phyloP scores from a whole-genome alignment of 2,797 vertebrate species.

The Menidia menidia region DNA sequence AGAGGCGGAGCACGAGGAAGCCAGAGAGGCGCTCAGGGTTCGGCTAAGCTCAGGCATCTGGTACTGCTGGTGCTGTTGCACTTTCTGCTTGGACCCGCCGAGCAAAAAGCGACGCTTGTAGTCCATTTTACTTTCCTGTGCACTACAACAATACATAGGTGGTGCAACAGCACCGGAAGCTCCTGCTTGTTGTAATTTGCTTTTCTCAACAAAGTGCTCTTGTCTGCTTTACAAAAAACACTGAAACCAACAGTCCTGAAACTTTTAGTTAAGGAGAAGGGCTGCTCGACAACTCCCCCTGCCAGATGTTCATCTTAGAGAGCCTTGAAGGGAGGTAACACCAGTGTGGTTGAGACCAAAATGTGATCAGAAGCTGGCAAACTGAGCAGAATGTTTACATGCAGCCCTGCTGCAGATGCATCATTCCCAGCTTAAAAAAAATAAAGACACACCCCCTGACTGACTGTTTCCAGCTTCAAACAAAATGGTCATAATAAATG shows the following conservation, averaged over 20 bases:
- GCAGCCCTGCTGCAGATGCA: slow-evolving; percentile 88
- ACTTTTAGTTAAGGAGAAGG: slow-evolving; percentile 85
- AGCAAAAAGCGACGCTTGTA: slow-evolving; percentile 99
- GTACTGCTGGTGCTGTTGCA: slow-evolving; percentile 98
- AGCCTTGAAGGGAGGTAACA: slow-evolving; percentile 76
- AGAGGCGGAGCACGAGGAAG: slow-evolving; percentile 84
- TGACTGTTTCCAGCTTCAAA: slow-evolving; percentile 59
- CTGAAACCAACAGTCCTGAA: slow-evolving; percentile 51
- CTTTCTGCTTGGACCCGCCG: slow-evolving; percentile 99
- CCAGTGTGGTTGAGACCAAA: slow-evolving; percentile 45
- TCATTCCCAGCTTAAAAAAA: slow-evolving; percentile 57
- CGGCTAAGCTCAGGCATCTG: slow-evolving; percentile 96
- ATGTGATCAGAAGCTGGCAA: slow-evolving; percentile 72
- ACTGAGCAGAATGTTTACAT: slow-evolving; percentile 76
- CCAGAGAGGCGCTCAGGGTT: slow-evolving; percentile 91
- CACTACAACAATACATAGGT: slow-evolving; percentile 99
- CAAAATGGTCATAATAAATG: slow-evolving; percentile 55
- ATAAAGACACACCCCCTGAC: slow-evolving; percentile 45
- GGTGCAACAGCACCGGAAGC: slow-evolving; percentile 80
- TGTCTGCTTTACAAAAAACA: slow-evolving; percentile 50
- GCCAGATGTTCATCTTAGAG: slow-evolving; percentile 91
- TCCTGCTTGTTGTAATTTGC: slow-evolving; percentile 58
- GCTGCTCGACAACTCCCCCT: slow-evolving; percentile 84
- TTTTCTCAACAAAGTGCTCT: slow-evolving; percentile 41
- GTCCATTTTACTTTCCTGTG: slow-evolving; percentile 99